Percentiles rank a stretch among this genome's conserved stretches.
These are phyloP conservation scores for Parelbella ahira DNA, from an alignment of 2,888 invertebrate genomes.

Conservation along the genomic window DNA sequence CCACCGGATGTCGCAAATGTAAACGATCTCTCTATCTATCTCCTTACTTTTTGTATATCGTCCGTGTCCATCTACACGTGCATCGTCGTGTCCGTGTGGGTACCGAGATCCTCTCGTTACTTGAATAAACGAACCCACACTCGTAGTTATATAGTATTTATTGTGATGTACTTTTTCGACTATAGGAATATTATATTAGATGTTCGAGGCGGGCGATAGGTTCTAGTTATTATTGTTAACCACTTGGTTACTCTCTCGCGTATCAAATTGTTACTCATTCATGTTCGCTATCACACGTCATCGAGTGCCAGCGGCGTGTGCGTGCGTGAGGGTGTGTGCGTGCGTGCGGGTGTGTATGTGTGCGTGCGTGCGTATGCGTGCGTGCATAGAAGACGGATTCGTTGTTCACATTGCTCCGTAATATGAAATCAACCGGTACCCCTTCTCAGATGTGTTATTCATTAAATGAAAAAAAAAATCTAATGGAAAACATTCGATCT, in stretches of 20 bases:
- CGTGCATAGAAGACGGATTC: conserved; percentile 37
- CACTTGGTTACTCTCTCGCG: conserved; percentile 27
- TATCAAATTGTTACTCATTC: conserved; percentile 13
- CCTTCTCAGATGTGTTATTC: conserved; percentile 38
- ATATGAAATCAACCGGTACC: conserved; percentile 49
- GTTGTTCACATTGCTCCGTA: conserved; percentile 51
- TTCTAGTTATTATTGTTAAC: conserved; percentile 31
- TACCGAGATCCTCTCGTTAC: conserved; percentile 3
- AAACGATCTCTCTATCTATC: conserved; percentile 10
- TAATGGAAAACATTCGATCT: conserved; percentile 58
- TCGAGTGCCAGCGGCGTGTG: background rate
- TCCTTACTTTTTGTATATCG: too few species aligned
- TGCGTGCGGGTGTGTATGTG: too few species aligned
- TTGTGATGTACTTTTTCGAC: conserved; percentile 68
- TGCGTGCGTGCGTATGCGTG: conserved; percentile 15
- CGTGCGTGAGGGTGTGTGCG: conserved; percentile 25
- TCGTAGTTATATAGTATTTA: conserved; percentile 71
- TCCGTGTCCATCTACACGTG: too few species aligned
- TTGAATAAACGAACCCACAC: conserved; percentile 18
- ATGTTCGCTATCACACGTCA: too few species aligned
- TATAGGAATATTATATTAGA: conserved; percentile 38
- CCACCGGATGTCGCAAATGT: too few species aligned
- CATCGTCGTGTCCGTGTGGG: too few species aligned
- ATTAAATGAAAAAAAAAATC: conserved; percentile 49
- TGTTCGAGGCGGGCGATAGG: conserved; percentile 39